Conservation (phyloP, 2,113 vertebrate species). For the Bubalus kerabau region DNA sequence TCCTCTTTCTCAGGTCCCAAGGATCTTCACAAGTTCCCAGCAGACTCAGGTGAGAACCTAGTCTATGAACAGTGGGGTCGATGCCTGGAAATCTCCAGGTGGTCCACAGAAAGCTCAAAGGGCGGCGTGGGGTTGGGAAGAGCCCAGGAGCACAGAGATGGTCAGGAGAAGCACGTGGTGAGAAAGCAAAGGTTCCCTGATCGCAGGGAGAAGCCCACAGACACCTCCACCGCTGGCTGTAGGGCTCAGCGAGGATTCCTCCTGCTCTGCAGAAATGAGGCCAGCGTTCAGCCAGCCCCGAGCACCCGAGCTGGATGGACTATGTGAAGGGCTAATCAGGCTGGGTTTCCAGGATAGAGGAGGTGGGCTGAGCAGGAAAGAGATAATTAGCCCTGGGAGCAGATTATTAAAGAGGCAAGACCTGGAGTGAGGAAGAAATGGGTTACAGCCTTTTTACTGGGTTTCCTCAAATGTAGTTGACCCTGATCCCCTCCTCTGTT, state of each 20-base stretch:
- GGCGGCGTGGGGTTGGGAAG: background rate
- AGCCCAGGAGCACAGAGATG: background rate
- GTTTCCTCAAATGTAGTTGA: background rate
- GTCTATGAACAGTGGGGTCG: fast-evolving
- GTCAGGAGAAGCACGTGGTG: fast-evolving
- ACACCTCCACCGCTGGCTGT: background rate
- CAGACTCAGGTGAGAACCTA: background rate
- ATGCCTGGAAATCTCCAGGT: background rate
- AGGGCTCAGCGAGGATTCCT: background rate
- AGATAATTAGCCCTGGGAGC: background rate
- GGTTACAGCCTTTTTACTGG: fast-evolving
- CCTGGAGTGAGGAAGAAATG: fast-evolving
- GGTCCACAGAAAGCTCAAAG: background rate
- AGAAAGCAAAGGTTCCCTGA: background rate
- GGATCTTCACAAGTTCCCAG: background rate
- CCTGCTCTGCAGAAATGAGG: constrained; percentile 6
- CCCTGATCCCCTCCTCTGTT: background rate
- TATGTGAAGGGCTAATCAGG: background rate
- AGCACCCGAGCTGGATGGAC: background rate
- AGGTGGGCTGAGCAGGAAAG: background rate
- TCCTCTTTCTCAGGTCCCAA: background rate
- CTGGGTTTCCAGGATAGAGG: background rate
- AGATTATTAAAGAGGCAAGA: constrained; percentile 7
- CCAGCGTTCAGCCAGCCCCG: background rate
- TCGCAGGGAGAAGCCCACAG: background rate